These are phyloP conservation scores for Caprella mutica DNA, from an alignment of 2,888 invertebrate species.

Conservation along the genomic window DNA sequence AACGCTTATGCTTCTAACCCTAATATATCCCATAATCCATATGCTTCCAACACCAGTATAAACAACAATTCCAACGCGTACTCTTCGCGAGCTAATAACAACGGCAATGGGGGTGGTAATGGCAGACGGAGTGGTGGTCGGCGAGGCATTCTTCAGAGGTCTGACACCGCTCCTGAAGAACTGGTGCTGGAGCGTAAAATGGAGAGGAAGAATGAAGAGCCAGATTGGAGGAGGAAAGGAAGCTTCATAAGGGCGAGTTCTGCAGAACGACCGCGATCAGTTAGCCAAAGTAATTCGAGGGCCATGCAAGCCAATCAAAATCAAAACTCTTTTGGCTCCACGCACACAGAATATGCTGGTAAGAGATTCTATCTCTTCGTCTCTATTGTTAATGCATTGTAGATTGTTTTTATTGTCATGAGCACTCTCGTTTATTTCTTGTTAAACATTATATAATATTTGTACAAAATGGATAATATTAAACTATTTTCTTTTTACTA, in stretches of 20 bases:
- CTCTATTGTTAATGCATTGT: too few relatives aligned
- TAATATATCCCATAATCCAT: slow-evolving; percentile 6
- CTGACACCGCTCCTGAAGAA: slow-evolving; percentile 30
- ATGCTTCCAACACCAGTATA: neutral
- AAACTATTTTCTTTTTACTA: too few relatives aligned
- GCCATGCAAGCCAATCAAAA: too few relatives aligned
- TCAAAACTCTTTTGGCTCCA: too few relatives aligned
- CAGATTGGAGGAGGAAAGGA: slow-evolving; percentile 22
- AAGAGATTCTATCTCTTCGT: too few relatives aligned
- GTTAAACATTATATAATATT: too few relatives aligned
- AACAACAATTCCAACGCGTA: neutral
- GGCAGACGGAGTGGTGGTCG: neutral
- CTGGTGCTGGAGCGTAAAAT: slow-evolving; percentile 18
- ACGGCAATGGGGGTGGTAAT: neutral
- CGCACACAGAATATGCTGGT: too few relatives aligned
- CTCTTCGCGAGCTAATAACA: neutral
- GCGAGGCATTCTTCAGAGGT: slow-evolving; percentile 25
- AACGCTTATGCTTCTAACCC: slow-evolving; percentile 4
- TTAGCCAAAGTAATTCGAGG: slow-evolving; percentile 8
- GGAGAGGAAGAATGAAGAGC: slow-evolving; percentile 4
- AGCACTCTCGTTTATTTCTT: too few relatives aligned
- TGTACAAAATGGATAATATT: too few relatives aligned
- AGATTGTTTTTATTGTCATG: too few relatives aligned
- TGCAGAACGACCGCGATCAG: slow-evolving; percentile 28
- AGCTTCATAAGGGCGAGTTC: slow-evolving; percentile 22